These are phyloP conservation scores for Hestina assimilis DNA, from an alignment of 1,140 invertebrate species.

Conservation along the genomic window DNA sequence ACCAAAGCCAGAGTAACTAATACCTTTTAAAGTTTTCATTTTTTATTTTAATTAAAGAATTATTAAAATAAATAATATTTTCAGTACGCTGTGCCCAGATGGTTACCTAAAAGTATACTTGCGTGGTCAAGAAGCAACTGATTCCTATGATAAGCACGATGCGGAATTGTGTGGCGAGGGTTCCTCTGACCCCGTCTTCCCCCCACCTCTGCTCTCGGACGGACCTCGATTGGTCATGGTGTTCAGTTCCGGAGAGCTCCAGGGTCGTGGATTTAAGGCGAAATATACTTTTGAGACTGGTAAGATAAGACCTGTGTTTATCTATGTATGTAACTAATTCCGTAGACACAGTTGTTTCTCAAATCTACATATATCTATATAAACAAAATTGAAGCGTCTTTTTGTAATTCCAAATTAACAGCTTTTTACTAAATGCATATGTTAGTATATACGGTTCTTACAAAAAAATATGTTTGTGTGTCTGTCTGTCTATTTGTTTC, in stretches of 20 bases:
- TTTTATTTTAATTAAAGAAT: neutral
- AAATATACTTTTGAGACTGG: conserved; percentile 93
- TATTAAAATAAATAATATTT: neutral
- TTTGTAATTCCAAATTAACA: too few relatives aligned
- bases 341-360: too few relatives aligned
- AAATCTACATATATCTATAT: too few relatives aligned
- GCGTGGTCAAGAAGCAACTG: conserved; percentile 94
- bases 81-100: conserved; percentile 87
- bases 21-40: neutral
- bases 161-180: conserved; percentile 93
- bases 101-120: conserved; percentile 95
- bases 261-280: conserved; percentile 95
- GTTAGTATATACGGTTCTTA: too few relatives aligned
- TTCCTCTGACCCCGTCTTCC: conserved; percentile 62
- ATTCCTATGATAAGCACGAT: conserved; percentile 95
- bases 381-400: too few relatives aligned
- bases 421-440: too few relatives aligned
- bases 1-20: conserved; percentile 65
- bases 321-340: neutral
- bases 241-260: conserved; percentile 93
- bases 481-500: too few relatives aligned
- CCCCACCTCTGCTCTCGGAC: conserved; percentile 88
- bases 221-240: conserved; percentile 96
- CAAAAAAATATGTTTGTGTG: too few relatives aligned
- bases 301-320: conserved; percentile 45